Percentiles rank a stretch among this genome's conserved stretches.
Conservation (phyloP, 2,888 invertebrate genomes). For the Rhodophaea formosa region DNA sequence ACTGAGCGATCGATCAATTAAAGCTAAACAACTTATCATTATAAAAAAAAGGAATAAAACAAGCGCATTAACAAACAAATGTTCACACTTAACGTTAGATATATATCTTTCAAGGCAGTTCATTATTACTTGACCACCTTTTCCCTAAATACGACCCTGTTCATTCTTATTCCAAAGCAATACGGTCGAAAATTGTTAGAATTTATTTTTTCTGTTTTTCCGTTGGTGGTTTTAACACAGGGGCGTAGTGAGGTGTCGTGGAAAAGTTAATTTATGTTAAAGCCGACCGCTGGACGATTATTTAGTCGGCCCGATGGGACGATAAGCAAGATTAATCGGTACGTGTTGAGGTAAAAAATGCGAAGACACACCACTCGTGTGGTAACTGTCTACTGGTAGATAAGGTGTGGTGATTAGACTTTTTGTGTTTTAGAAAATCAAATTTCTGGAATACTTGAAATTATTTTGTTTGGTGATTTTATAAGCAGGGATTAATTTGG, state of each 20-base stretch:
- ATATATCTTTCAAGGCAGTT: constrained; percentile 73
- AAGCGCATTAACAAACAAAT: constrained; percentile 79
- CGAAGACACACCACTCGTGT: constrained; percentile 64
- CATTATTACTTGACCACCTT: constrained; percentile 61
- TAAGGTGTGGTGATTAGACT: constrained; percentile 11
- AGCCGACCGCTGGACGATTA: constrained; percentile 74
- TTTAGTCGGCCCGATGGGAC: constrained; percentile 69
- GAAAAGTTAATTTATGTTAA: constrained; percentile 81
- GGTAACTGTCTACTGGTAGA: constrained; percentile 44
- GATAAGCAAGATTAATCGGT: constrained; percentile 78
- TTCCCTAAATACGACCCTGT: constrained; percentile 23
- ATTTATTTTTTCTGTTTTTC: constrained; percentile 19
- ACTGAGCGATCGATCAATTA: constrained; percentile 59
- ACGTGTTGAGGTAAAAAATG: constrained; percentile 56
- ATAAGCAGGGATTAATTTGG: neutral
- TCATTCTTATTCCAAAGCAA: constrained; percentile 19
- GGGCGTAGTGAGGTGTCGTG: constrained; percentile 75
- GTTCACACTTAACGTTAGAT: constrained; percentile 80
- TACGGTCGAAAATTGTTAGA: constrained; percentile 37
- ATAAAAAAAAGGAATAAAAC: constrained; percentile 70
- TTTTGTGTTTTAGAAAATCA: constrained; percentile 1
- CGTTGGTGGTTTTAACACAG: constrained; percentile 53
- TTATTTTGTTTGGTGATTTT: neutral
- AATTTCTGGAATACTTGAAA: constrained; percentile 1
- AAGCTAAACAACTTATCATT: constrained; percentile 69